A percentile compares a stretch with the other conserved stretches of the same genome.
phyloP scores from a whole-genome alignment of 1,140 invertebrate species.

The Drosophila azteca region DNA sequence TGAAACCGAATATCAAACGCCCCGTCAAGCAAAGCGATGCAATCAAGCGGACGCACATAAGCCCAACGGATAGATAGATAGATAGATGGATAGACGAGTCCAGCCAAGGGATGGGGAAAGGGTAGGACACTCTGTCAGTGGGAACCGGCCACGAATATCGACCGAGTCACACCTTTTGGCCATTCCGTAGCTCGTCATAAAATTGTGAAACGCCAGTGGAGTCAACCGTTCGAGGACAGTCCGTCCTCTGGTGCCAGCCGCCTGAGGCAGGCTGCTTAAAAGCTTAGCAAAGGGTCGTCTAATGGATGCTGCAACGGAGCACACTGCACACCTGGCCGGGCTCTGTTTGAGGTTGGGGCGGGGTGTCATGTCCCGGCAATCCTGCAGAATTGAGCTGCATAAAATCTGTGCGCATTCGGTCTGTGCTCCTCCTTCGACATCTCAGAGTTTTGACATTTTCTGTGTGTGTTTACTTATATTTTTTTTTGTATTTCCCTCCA shows the following conservation, averaged over 20 bases:
- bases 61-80: conserved; percentile 16
- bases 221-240: not conserved
- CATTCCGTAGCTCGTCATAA: conserved; percentile 36
- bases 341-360: conserved; percentile 1
- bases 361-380: conserved; percentile 17
- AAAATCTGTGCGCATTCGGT: conserved; percentile 39
- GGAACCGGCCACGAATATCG: conserved; percentile 18
- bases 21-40: conserved; percentile 18
- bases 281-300: conserved; percentile 40
- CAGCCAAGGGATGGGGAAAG: too few relatives aligned
- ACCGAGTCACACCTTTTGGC: conserved; percentile 18
- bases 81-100: conserved; percentile 18
- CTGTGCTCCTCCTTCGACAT: conserved; percentile 4
- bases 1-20: conserved; percentile 54
- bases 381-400: conserved; percentile 48
- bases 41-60: conserved; percentile 62
- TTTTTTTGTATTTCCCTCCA: conserved; percentile 21
- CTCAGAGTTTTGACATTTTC: conserved; percentile 55
- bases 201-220: conserved; percentile 32
- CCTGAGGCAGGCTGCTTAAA: conserved; percentile 53
- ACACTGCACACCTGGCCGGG: conserved; percentile 15
- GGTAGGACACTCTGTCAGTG: too few relatives aligned
- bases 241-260: too few relatives aligned
- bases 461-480: conserved; percentile 43
- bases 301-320: conserved; percentile 43